These are phyloP conservation scores for Cataglyphis cursor DNA, from an alignment of 2,888 invertebrate species.

Conservation along the genomic window DNA sequence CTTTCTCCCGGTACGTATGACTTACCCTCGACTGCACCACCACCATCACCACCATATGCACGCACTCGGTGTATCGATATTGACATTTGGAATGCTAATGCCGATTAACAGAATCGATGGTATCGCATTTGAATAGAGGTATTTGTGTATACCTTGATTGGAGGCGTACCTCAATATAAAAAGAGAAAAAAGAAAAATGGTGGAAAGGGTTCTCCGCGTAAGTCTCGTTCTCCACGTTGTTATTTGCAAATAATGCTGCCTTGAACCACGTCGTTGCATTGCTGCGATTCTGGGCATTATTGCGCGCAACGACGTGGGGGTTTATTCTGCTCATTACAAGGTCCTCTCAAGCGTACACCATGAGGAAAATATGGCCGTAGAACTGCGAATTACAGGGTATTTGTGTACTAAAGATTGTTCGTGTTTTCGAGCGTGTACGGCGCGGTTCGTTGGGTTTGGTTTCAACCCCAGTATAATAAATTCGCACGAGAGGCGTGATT, in stretches of 20 bases:
- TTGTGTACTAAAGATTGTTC: conserved; percentile 35
- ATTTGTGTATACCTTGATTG: conserved; percentile 51
- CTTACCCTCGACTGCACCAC: conserved; percentile 10
- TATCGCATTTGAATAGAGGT: conserved; percentile 56
- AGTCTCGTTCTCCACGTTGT: conserved; percentile 15
- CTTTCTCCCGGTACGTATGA: conserved; percentile 67
- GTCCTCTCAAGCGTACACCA: conserved; percentile 36
- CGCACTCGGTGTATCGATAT: conserved; percentile 61
- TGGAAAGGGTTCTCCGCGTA: conserved; percentile 17
- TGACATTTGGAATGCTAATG: conserved; percentile 80
- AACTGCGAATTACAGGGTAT: conserved; percentile 32
- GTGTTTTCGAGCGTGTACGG: conserved; percentile 8
- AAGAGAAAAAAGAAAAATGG: conserved; percentile 35
- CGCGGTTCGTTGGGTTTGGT: not conserved
- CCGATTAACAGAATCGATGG: conserved; percentile 76
- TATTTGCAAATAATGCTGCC: conserved; percentile 42
- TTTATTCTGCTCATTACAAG: conserved; percentile 43
- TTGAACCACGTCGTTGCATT: conserved; percentile 33
- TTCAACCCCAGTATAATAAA: conserved; percentile 31
- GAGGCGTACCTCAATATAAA: conserved; percentile 25
- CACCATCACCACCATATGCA: not conserved
- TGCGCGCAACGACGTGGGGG: conserved; percentile 25
- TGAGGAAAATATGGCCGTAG: conserved; percentile 28
- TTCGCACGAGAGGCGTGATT: conserved; percentile 3
- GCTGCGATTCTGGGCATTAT: conserved; percentile 27